Evolutionary conservation across 2,888 invertebrate species (phyloP).

Genomic region (Perizoma affinitatum): DNA sequence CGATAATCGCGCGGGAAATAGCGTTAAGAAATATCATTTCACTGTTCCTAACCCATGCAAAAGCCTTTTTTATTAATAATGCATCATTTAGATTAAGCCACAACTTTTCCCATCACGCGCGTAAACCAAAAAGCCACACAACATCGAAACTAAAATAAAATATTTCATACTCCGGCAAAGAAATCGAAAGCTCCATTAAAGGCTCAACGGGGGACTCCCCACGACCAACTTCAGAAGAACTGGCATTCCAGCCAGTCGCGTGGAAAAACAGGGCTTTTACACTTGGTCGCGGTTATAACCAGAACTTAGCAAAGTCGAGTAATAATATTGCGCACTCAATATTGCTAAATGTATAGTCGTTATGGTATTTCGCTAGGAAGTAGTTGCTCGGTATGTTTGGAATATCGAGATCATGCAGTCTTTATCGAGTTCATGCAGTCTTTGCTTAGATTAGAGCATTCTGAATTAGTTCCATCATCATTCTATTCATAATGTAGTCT

Average conservation of each 20-base stretch:
- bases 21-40: too few relatives aligned
- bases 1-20: too few relatives aligned
- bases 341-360: slow-evolving; percentile 34
- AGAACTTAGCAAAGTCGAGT: slow-evolving; percentile 35
- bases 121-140: slow-evolving; percentile 8
- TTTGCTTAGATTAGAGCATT: background rate
- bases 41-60: too few relatives aligned
- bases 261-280: slow-evolving; percentile 13
- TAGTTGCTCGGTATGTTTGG: background rate
- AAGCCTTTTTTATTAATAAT: too few relatives aligned
- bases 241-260: background rate
- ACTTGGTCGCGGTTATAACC: slow-evolving; percentile 28
- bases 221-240: slow-evolving; percentile 22
- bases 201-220: slow-evolving; percentile 37
- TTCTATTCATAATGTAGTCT: too few relatives aligned
- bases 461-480: background rate
- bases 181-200: slow-evolving; percentile 50
- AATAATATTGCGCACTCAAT: slow-evolving; percentile 40
- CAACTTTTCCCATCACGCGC: too few relatives aligned
- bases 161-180: slow-evolving; percentile 54
- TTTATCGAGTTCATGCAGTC: slow-evolving; percentile 5
- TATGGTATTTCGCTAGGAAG: slow-evolving; percentile 24
- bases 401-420: slow-evolving; percentile 8
- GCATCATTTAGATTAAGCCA: too few relatives aligned
- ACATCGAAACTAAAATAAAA: slow-evolving; percentile 40